These are phyloP conservation scores for Acanthosoma haemorrhoidale DNA, from an alignment of 2,888 invertebrate genomes.

Conservation along the genomic window DNA sequence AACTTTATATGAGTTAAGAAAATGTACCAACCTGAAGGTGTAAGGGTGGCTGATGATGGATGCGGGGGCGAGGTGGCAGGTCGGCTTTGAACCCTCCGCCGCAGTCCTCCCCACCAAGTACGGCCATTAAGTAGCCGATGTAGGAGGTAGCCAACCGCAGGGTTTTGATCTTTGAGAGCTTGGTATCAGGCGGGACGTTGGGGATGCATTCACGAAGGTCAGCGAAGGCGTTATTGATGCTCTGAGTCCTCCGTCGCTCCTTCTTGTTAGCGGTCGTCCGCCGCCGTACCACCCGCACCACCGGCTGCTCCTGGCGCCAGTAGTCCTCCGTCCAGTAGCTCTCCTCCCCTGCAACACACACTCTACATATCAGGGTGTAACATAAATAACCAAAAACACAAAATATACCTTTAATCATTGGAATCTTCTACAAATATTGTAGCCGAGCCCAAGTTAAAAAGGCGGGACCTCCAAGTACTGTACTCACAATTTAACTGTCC, in stretches of 20 bases:
- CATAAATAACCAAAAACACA: too few species aligned
- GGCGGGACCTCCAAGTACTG: too few species aligned
- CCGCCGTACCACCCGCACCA: constrained; percentile 61
- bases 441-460: too few species aligned
- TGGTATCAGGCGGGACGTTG: constrained; percentile 92
- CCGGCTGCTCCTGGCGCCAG: constrained; percentile 26
- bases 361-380: too few species aligned
- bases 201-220: constrained; percentile 90
- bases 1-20: too few species aligned
- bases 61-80: constrained; percentile 49
- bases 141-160: constrained; percentile 86
- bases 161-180: constrained; percentile 83
- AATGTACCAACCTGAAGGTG: neutral
- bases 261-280: constrained; percentile 91
- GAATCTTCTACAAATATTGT: too few species aligned
- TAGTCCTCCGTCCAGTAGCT: constrained; percentile 20
- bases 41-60: neutral
- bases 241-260: constrained; percentile 83
- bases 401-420: too few species aligned
- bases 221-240: constrained; percentile 92
- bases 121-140: constrained; percentile 85
- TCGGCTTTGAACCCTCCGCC: constrained; percentile 80
- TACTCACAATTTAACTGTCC: too few species aligned
- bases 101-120: constrained; percentile 78
- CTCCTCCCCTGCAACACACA: neutral